These are phyloP conservation scores for Apocrypta bakeri DNA, from an alignment of 1,140 invertebrate species.

Conservation along the genomic window DNA sequence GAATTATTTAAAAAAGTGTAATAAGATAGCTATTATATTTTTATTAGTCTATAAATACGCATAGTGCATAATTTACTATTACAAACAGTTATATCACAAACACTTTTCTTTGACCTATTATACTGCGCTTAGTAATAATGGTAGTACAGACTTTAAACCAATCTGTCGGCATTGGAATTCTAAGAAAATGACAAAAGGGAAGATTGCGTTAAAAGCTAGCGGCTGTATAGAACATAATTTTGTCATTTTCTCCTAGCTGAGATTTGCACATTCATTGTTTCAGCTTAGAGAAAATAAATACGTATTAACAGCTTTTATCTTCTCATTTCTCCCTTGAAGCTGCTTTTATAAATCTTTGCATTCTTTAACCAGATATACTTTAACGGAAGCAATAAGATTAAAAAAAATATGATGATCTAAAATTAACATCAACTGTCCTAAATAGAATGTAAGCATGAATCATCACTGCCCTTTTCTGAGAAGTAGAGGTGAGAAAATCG, in stretches of 20 bases:
- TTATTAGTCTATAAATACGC: too few species aligned
- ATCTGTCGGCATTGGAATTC: neutral
- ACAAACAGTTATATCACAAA: too few species aligned
- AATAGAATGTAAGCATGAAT: neutral
- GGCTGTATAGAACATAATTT: neutral
- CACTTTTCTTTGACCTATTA: too few species aligned
- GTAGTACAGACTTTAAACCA: too few species aligned
- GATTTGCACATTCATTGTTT: neutral
- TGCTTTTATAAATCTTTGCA: neutral
- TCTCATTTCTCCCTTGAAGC: neutral
- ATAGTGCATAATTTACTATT: too few species aligned
- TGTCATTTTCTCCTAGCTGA: neutral
- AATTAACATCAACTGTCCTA: neutral
- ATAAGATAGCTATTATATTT: too few species aligned
- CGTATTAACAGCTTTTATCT: neutral
- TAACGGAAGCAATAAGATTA: too few species aligned
- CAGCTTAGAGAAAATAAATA: neutral
- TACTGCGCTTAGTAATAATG: too few species aligned
- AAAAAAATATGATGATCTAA: neutral
- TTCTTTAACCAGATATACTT: neutral
- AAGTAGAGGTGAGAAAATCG: conserved; percentile 6
- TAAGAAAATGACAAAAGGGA: neutral
- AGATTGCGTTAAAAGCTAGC: neutral
- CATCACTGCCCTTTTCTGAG: neutral
- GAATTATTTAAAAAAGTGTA: too few species aligned